Evolutionary conservation across 2,888 invertebrate species (phyloP).

Genomic region (Agrochola macilenta): DNA sequence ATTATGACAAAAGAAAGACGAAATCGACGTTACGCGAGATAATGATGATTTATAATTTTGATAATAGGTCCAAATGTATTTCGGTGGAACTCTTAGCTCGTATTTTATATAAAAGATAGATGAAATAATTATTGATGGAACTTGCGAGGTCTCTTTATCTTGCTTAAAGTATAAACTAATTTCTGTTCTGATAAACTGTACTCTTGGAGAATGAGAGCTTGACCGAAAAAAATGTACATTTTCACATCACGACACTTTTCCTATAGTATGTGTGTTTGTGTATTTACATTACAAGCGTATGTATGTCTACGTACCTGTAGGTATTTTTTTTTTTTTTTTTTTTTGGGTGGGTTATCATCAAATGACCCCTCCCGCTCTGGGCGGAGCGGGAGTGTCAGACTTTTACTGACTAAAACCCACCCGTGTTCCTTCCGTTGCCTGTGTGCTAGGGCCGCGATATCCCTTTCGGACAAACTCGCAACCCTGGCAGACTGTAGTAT

Average conservation of each 20-base stretch:
- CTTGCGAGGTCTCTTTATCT: conserved; percentile 26
- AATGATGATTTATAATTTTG: conserved; percentile 79
- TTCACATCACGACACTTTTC: background rate
- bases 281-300: too few species aligned
- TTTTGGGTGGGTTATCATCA: too few species aligned
- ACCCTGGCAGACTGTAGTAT: too few species aligned
- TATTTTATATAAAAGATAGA: conserved; percentile 51
- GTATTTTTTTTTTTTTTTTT: too few species aligned
- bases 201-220: background rate
- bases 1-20: conserved; percentile 42
- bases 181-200: background rate
- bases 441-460: too few species aligned
- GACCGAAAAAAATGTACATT: background rate
- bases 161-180: background rate
- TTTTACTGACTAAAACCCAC: too few species aligned
- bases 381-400: too few species aligned
- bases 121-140: conserved; percentile 30
- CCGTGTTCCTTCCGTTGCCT: too few species aligned
- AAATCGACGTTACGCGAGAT: conserved; percentile 76
- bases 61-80: conserved; percentile 72
- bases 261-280: too few species aligned
- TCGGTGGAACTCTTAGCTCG: conserved; percentile 55
- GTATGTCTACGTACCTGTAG: too few species aligned
- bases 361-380: too few species aligned
- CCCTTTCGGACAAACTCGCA: too few species aligned